Conservation (phyloP, 2,797 vertebrate species). For the Malacoraja senta region DNA sequence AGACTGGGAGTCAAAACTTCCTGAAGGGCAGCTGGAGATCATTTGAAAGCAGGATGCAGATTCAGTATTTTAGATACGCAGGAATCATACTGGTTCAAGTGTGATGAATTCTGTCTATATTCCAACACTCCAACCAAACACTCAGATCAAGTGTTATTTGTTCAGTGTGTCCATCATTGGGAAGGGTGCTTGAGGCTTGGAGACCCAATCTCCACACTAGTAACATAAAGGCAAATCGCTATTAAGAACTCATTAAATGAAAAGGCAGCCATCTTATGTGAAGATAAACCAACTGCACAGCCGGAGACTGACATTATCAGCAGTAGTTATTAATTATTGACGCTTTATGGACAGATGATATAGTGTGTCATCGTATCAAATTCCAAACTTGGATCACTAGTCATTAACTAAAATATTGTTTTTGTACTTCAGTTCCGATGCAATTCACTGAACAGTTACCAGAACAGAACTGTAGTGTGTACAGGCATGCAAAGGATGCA, state of each 20-base stretch:
- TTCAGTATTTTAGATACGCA: background rate
- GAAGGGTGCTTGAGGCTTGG: background rate
- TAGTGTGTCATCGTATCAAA: background rate
- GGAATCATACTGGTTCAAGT: background rate
- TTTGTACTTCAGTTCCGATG: background rate
- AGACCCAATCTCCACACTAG: background rate
- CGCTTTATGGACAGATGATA: background rate
- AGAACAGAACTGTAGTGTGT: background rate
- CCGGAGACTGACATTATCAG: background rate
- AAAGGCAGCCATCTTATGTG: background rate
- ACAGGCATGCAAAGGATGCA: background rate
- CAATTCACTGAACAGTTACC: background rate
- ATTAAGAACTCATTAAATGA: background rate
- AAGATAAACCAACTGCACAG: background rate
- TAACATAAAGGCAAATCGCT: background rate
- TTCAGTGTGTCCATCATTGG: background rate
- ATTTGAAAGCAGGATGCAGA: too few relatives aligned
- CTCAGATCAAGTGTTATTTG: too few relatives aligned
- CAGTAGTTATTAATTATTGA: background rate
- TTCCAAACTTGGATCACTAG: background rate
- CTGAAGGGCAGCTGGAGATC: too few relatives aligned
- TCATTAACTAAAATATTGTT: background rate
- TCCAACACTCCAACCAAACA: background rate
- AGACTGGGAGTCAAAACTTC: too few relatives aligned
- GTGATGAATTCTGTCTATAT: background rate